Evolutionary conservation across 2,113 vertebrate genomes (phyloP), one percentile per base, ranked within the genome.

Genomic region (Suncus etruscus): DNA sequence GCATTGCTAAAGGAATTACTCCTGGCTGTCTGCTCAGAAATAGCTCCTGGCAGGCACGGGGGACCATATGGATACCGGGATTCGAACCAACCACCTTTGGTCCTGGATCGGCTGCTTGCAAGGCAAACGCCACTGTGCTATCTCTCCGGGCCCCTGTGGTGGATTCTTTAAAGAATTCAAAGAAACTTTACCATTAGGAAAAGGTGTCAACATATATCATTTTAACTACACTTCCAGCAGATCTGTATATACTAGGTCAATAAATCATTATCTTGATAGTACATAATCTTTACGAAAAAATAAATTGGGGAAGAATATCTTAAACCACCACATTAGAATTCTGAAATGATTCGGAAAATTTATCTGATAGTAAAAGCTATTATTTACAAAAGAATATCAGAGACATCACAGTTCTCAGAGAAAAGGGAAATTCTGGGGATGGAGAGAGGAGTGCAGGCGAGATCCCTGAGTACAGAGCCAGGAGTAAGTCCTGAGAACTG

Each of bases 161-260:
- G 25, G 29, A 81, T 61, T 61, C 32, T 91, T 83, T 51, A 70
- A 92, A 51, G 70, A 84, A 92, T 73, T 77, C 82, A 80, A 80
- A 16, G 58, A 78, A 1, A 0, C 81, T 11, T 11, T 68, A 32
- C 32, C 39, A 39, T 39, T 39, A 39, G 72, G 58, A 61, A 89
- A 87, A 90, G 73, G 16, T 68, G n/a, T 15, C 58, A 82, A 27
- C 2, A 79, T 63, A 78, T 1, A 80, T 12, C 20, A 14, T 22
- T 87, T 92, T 72, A 77, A 50, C 74, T 79, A 16, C 9, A 92
- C 32, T 82, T 65, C 45, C 24, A 92, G 66, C 74, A 81, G 15
- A 18, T 31, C 27, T 4, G 22, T 25, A 32, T 25, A 86, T 58
- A 25, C 25, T 10, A 85, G 16, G 6, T 87, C 22, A 87, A 87